These are phyloP conservation scores for Trypoxylon attenuatum DNA, from an alignment of 2,888 invertebrate species.

Conservation along the genomic window DNA sequence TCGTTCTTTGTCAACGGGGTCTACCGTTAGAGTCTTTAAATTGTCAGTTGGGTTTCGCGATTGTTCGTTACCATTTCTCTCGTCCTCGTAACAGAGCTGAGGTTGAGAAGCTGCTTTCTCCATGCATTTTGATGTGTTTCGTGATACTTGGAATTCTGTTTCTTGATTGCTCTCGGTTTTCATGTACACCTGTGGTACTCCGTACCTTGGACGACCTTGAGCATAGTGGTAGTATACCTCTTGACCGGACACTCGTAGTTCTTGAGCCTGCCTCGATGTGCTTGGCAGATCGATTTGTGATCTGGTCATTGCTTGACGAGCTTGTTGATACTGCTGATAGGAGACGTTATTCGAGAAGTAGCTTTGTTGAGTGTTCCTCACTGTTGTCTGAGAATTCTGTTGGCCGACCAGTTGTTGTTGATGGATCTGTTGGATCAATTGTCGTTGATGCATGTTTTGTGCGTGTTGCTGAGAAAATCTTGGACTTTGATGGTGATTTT, in stretches of 20 bases:
- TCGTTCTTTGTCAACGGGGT: conserved; percentile 59
- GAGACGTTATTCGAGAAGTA: conserved; percentile 61
- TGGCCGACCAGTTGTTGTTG: conserved; percentile 71
- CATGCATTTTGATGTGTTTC: conserved; percentile 65
- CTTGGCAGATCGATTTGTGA: conserved; percentile 71
- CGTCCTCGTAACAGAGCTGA: conserved; percentile 78
- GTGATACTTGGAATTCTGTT: conserved; percentile 62
- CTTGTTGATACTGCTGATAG: conserved; percentile 68
- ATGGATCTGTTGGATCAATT: conserved; percentile 73
- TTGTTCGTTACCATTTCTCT: conserved; percentile 55
- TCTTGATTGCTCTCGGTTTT: conserved; percentile 65
- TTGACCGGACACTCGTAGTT: conserved; percentile 63
- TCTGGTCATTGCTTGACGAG: conserved; percentile 66
- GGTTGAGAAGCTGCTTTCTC: conserved; percentile 80
- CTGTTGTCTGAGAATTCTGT: conserved; percentile 46
- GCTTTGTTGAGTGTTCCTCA: conserved; percentile 50
- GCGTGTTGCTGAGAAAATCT: conserved; percentile 69
- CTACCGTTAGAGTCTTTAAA: conserved; percentile 50
- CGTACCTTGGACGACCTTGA: conserved; percentile 64
- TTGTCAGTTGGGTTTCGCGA: conserved; percentile 54
- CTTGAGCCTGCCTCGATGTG: conserved; percentile 66
- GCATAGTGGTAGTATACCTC: conserved; percentile 70
- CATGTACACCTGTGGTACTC: conserved; percentile 68
- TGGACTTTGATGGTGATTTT: conserved; percentile 66
- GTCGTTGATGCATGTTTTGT: conserved; percentile 70